These are phyloP conservation scores for Zoanthus solanderi DNA, from an alignment of 92 coral and sea anemone species.

Conservation along the genomic window DNA sequence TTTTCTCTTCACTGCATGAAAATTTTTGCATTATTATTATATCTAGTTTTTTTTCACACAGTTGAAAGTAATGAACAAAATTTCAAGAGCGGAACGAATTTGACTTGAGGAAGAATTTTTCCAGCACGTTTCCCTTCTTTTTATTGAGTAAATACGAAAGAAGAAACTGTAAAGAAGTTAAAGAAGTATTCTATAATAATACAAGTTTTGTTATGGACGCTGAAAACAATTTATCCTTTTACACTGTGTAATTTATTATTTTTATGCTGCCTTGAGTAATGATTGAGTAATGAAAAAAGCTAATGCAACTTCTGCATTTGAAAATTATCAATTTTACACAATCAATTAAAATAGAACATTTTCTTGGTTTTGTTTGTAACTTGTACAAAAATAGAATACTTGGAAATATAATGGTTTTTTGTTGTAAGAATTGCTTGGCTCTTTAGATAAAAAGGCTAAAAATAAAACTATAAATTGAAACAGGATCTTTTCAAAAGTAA, in stretches of 20 bases:
- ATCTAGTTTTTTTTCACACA: no score
- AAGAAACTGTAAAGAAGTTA: neutral
- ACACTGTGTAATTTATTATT: neutral
- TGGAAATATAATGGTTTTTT: slow-evolving; percentile 20
- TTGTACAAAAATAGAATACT: slow-evolving; percentile 17
- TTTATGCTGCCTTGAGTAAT: neutral
- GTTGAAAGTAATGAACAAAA: no score
- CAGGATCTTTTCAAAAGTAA: neutral
- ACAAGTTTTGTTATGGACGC: neutral
- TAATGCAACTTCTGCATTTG: neutral
- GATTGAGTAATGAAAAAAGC: neutral
- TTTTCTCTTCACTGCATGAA: neutral
- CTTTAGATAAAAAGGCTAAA: neutral
- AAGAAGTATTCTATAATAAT: neutral
- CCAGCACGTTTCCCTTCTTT: no score
- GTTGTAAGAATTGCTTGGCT: neutral
- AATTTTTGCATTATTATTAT: no score
- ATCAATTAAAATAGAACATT: slow-evolving; percentile 24
- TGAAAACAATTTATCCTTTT: neutral
- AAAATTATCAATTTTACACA: neutral
- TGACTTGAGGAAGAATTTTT: no score
- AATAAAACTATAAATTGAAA: neutral
- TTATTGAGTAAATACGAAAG: neutral
- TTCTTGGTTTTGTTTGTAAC: slow-evolving; percentile 24
- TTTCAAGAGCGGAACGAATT: no score